These are phyloP conservation scores for Caretta caretta DNA, from an alignment of 2,113 vertebrate genomes.

Conservation along the genomic window DNA sequence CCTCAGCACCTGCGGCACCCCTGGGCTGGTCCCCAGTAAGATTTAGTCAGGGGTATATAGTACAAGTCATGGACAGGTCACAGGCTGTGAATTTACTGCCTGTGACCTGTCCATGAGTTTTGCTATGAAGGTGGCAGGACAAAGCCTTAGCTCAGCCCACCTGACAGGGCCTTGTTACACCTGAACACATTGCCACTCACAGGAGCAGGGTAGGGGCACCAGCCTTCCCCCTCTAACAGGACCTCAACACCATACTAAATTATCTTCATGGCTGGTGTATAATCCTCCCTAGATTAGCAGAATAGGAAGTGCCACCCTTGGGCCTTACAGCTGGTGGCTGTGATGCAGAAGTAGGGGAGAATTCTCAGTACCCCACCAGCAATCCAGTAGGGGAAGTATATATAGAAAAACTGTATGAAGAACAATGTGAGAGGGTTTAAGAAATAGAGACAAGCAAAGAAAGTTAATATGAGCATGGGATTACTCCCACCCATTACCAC, in stretches of 20 bases:
- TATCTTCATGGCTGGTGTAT: not conserved
- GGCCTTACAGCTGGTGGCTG: not conserved
- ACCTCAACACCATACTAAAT: not conserved
- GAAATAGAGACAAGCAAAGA: not conserved
- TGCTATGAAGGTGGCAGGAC: not conserved
- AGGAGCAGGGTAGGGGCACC: not conserved
- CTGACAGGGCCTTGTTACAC: not conserved
- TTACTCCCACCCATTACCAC: too few relatives aligned
- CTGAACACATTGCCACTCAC: not conserved
- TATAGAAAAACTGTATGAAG: not conserved
- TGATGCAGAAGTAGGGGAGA: not conserved
- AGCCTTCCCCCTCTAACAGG: not conserved
- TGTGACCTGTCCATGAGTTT: too few relatives aligned
- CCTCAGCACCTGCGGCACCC: too few relatives aligned
- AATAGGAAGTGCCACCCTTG: not conserved
- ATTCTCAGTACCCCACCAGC: not conserved
- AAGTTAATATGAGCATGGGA: not conserved
- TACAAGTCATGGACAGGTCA: too few relatives aligned
- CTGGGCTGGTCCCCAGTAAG: accelerated
- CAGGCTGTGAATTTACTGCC: too few relatives aligned
- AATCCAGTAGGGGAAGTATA: not conserved
- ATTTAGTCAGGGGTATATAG: too few relatives aligned
- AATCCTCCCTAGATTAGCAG: not conserved
- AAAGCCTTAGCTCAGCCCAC: not conserved
- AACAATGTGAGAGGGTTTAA: not conserved